These are phyloP conservation scores for Ptilonorhynchus violaceus DNA, from an alignment of 2,113 vertebrate species.

Conservation along the genomic window DNA sequence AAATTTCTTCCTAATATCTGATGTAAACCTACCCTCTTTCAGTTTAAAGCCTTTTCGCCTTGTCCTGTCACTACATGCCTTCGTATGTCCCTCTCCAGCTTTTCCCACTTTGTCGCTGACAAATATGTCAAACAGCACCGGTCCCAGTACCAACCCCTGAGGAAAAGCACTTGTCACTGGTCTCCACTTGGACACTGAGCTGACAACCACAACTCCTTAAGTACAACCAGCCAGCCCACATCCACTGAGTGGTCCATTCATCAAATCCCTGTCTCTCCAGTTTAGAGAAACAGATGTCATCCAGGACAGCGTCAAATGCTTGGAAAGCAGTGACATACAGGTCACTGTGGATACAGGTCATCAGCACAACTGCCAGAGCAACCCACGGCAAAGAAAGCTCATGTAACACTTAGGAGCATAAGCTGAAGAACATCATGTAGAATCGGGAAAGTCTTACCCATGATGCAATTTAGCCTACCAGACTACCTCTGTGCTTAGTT, in stretches of 20 bases:
- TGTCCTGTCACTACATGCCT: neutral
- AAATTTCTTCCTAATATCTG: neutral
- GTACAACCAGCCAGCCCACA: neutral
- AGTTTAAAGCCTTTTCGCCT: neutral
- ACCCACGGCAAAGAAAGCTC: neutral
- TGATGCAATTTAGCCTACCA: neutral
- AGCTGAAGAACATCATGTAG: neutral
- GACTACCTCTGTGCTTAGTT: neutral
- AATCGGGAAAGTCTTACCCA: neutral
- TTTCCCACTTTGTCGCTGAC: neutral
- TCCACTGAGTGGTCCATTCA: neutral
- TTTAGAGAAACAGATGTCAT: neutral
- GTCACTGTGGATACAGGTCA: neutral
- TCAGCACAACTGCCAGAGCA: neutral
- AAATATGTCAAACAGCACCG: accelerated
- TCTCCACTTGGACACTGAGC: neutral
- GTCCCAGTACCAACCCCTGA: accelerated
- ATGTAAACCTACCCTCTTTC: neutral
- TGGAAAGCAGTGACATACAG: neutral
- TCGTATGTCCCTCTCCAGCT: too few relatives aligned
- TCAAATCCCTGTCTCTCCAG: neutral
- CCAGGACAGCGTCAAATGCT: neutral
- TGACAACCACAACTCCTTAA: neutral
- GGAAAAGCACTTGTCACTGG: neutral
- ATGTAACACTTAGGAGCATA: neutral